Base-by-base conservation (phyloP, 2,797 vertebrate genomes). In the Sphenopsis melanotis region DNA sequence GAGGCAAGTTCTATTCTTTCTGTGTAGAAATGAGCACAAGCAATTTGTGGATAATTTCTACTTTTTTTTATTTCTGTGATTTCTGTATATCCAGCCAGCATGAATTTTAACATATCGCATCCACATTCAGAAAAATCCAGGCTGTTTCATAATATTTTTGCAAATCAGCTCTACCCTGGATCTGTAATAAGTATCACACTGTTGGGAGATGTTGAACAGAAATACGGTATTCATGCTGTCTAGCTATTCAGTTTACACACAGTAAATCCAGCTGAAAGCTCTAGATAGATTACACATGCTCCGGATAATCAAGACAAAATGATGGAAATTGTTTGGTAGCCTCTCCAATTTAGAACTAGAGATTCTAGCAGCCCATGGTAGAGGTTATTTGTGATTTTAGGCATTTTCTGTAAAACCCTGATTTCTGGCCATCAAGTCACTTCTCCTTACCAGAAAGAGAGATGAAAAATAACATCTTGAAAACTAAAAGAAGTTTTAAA, bases 211-310 rank as follows among this genome's bases (percentile, higher is more conserved):
- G 52, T 60, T 87, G 71, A 93, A 53, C 22, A 92, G 80, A 56
- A 60, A 57, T 26, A 24, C 6, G 30, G 21, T 26, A 63, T 83
- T 93, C 68, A 44, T 39, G 49, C 20, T 77, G 23, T 49, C 82
- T 46, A 76, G 32, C 13, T 87, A 53, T 85, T 83, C 68, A 60
- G 30, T 80, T 89, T 81, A 29, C 50, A 69, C 15, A 57, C 11
- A 77, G 56, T 56, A 89, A 92, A 83, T 50, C 44, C 84, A 85
- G 30, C 27, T 85, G 75, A 93, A 96, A 96, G 68, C 49, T 80
- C 68, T 83, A 68, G 52, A 71, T 29, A 49, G 52, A 53, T 46
- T 56, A 49, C 27, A 60, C 10, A 17, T 74, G 49, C 24, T 91
- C 37, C 72, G 89, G 34, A 52, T 64, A 89, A 80, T 27, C 32